These are phyloP conservation scores for Drosophila pectinifera DNA, from an alignment of 1,140 invertebrate genomes.

Conservation along the genomic window DNA sequence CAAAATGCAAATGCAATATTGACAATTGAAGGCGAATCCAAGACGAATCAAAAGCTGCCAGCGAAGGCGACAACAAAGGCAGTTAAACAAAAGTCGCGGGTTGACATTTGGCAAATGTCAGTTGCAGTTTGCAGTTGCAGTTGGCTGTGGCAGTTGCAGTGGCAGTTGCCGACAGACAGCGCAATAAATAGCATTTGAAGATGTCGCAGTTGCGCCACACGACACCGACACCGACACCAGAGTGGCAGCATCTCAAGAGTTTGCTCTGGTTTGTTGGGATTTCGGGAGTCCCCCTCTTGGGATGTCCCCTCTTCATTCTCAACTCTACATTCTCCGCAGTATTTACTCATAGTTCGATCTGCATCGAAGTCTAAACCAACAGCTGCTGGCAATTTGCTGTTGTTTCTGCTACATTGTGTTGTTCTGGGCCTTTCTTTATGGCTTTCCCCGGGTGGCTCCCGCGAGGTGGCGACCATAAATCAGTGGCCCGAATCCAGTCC, in stretches of 20 bases:
- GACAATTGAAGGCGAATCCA: conserved; percentile 43
- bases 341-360: conserved; percentile 10
- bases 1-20: conserved; percentile 20
- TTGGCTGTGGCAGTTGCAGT: conserved; percentile 1
- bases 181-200: conserved; percentile 48
- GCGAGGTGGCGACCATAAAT: conserved; percentile 29
- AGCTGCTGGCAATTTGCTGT: conserved; percentile 50
- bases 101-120: conserved; percentile 79
- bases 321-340: background rate
- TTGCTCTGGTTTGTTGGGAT: conserved; percentile 33
- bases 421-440: conserved; percentile 44
- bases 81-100: conserved; percentile 49
- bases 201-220: conserved; percentile 50
- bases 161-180: conserved; percentile 25
- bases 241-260: background rate
- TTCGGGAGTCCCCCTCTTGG: conserved; percentile 17
- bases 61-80: conserved; percentile 21
- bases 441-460: conserved; percentile 16
- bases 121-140: conserved; percentile 31
- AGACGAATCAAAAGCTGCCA: conserved; percentile 22
- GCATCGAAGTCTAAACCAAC: conserved; percentile 30
- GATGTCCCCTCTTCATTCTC: background rate
- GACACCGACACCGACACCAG: conserved; percentile 11
- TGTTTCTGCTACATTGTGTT: conserved; percentile 35
- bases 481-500: conserved; percentile 21